Conservation (phyloP, 2,888 invertebrate species). For the Tricholauxania praeusta region DNA sequence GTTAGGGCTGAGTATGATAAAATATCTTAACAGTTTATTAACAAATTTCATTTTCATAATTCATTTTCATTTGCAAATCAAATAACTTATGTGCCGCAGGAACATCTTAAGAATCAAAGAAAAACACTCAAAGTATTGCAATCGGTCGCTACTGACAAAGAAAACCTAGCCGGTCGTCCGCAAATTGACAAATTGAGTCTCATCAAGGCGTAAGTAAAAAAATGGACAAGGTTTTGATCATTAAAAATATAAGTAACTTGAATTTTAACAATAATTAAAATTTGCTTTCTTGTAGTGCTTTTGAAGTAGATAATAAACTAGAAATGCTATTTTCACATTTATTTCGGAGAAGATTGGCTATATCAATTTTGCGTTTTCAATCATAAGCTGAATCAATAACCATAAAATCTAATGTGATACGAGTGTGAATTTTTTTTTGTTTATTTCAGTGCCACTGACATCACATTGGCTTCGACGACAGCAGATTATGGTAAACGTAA, state of each 20-base stretch:
- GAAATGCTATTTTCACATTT: not conserved
- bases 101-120: conserved; percentile 73
- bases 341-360: not conserved
- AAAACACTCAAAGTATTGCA: conserved; percentile 83
- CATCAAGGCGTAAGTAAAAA: conserved; percentile 68
- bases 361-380: too few species aligned
- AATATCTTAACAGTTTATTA: not conserved
- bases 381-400: too few species aligned
- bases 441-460: conserved; percentile 58
- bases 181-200: conserved; percentile 71
- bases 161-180: conserved; percentile 80
- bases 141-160: conserved; percentile 78
- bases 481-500: conserved; percentile 67
- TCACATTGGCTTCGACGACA: conserved; percentile 52
- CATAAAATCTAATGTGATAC: not conserved
- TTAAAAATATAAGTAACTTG: not conserved
- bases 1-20: not conserved
- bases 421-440: not conserved
- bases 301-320: not conserved
- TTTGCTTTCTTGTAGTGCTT: not conserved
- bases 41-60: conserved; percentile 19
- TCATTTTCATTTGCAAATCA: conserved; percentile 7
- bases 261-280: not conserved
- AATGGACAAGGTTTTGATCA: not conserved
- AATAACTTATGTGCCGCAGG: conserved; percentile 58